A percentile compares a stretch with the other conserved stretches of the same genome.
Evolutionary conservation across 2,888 invertebrate genomes (phyloP).

Genomic region (Morpho helenor): DNA sequence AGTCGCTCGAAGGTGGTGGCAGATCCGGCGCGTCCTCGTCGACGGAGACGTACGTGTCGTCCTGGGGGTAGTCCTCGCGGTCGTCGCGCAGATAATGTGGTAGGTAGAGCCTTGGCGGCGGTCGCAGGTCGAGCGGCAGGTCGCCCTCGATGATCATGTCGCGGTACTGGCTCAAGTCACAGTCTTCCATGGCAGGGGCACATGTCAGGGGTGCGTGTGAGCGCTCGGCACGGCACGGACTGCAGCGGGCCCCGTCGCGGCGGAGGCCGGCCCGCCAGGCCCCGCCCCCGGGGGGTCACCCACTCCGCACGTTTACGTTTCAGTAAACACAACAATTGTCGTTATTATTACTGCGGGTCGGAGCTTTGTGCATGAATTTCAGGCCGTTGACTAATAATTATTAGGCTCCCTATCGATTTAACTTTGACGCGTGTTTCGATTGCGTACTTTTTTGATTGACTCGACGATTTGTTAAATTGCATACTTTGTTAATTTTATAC

Average conservation of each 20-base stretch:
- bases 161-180: slow-evolving; percentile 71
- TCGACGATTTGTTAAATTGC: slow-evolving; percentile 16
- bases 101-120: slow-evolving; percentile 63
- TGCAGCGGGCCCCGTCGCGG: slow-evolving; percentile 53
- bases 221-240: slow-evolving; percentile 67
- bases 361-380: slow-evolving; percentile 79
- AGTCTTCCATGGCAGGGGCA: slow-evolving; percentile 70
- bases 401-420: slow-evolving; percentile 73
- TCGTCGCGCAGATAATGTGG: slow-evolving; percentile 67
- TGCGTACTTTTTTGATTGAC: slow-evolving; percentile 19
- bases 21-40: slow-evolving; percentile 68
- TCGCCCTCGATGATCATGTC: slow-evolving; percentile 73
- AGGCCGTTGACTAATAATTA: slow-evolving; percentile 77
- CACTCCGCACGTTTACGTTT: slow-evolving; percentile 69
- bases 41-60: slow-evolving; percentile 71
- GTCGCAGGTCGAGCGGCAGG: slow-evolving; percentile 65
- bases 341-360: slow-evolving; percentile 78
- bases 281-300: slow-evolving; percentile 47
- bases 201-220: slow-evolving; percentile 69
- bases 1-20: slow-evolving; percentile 65
- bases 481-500: background rate
- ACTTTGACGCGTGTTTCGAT: slow-evolving; percentile 51
- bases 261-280: slow-evolving; percentile 50
- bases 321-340: slow-evolving; percentile 79
- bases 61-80: slow-evolving; percentile 58